A percentile compares a stretch with the other conserved stretches of the same genome.
Conservation (phyloP, 2,113 vertebrate species). For the Crocuta crocuta region DNA sequence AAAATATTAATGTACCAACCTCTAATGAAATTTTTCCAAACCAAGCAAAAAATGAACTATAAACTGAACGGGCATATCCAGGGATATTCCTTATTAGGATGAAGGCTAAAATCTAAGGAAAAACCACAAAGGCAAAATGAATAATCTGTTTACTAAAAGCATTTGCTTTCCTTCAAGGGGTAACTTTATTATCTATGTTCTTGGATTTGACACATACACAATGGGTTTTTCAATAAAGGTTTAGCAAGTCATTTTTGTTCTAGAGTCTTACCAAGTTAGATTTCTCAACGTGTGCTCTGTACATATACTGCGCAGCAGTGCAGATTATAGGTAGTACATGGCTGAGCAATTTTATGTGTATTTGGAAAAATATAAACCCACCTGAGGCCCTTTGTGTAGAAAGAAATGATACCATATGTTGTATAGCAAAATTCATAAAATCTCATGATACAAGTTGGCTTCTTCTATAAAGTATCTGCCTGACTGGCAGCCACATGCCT, state of each 20-base stretch:
- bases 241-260: background rate
- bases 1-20: constrained; percentile 87
- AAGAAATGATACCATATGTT: background rate
- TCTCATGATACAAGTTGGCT: background rate
- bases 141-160: constrained; percentile 24
- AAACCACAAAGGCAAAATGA: background rate
- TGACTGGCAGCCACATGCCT: background rate
- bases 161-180: constrained; percentile 23
- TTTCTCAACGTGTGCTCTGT: background rate
- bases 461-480: background rate
- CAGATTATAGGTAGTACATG: background rate
- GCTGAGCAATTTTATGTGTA: background rate
- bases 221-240: background rate
- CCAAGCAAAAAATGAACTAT: constrained; percentile 99
- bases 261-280: background rate
- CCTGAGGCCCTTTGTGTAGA: background rate
- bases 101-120: constrained; percentile 95
- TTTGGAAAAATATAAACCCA: background rate
- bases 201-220: background rate
- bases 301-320: background rate
- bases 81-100: constrained; percentile 98
- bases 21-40: constrained; percentile 98
- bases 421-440: background rate
- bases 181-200: constrained; percentile 12
- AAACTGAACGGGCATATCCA: constrained; percentile 95